These are phyloP conservation scores for Cataglyphis livida DNA, from an alignment of 2,888 invertebrate species.

Conservation along the genomic window DNA sequence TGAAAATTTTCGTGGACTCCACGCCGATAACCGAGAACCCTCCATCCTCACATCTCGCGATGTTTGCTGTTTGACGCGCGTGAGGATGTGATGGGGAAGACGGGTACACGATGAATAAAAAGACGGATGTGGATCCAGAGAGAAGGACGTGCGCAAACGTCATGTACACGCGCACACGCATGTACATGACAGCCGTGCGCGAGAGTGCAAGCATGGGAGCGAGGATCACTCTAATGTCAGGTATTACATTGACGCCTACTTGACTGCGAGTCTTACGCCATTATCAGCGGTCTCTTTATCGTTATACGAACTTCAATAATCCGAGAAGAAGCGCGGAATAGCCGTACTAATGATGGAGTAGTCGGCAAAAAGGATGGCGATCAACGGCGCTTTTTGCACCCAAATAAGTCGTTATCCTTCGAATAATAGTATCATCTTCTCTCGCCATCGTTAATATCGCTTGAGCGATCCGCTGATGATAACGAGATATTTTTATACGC, in stretches of 20 bases:
- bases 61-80: conserved; percentile 1
- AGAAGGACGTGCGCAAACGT: conserved; percentile 11
- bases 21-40: conserved; percentile 52
- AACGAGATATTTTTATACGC: not conserved
- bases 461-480: not conserved
- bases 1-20: conserved; percentile 51
- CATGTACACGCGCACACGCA: not conserved
- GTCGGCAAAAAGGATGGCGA: not conserved
- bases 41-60: conserved; percentile 53
- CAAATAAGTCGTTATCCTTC: conserved; percentile 17
- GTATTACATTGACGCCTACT: conserved; percentile 30
- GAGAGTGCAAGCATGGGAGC: not conserved
- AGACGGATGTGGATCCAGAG: conserved; percentile 26
- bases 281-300: conserved; percentile 28
- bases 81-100: not conserved
- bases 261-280: conserved; percentile 41
- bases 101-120: conserved; percentile 11
- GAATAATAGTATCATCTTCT: not conserved
- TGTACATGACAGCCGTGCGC: conserved; percentile 54
- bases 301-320: not conserved
- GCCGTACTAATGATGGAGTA: not conserved
- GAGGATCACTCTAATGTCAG: conserved; percentile 5
- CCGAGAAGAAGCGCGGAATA: not conserved
- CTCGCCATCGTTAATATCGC: conserved; percentile 29
- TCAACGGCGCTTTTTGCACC: not conserved